These are phyloP conservation scores for Zoroaster sp. DNA, from an alignment of 53 echinoderm and acorn worm species.

Conservation along the genomic window DNA sequence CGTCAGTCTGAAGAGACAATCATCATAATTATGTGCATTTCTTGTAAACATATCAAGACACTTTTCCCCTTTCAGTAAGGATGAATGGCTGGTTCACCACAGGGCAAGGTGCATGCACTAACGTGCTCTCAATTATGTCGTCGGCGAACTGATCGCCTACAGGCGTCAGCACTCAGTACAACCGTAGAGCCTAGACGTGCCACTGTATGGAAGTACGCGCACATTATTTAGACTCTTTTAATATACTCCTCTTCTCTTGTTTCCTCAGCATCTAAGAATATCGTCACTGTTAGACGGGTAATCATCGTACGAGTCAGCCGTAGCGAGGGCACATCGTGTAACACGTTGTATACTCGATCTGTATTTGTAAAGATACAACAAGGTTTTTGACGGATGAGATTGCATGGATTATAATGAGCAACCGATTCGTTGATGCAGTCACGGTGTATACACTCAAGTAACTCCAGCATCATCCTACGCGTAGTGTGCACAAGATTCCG, in stretches of 20 bases:
- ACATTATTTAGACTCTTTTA: background rate
- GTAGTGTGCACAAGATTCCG: background rate
- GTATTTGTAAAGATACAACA: background rate
- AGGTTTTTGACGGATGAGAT: background rate
- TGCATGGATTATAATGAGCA: background rate
- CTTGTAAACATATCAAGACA: too few species aligned
- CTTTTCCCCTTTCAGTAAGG: too few species aligned
- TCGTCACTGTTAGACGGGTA: background rate
- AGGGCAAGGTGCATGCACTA: too few species aligned
- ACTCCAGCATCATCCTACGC: background rate
- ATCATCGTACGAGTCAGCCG: background rate
- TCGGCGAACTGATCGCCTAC: too few species aligned
- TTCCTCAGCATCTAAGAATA: background rate
- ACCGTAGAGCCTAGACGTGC: too few species aligned
- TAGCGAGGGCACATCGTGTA: background rate
- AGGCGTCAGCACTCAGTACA: too few species aligned
- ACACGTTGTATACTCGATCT: background rate
- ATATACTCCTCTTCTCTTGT: background rate
- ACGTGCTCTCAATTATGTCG: too few species aligned
- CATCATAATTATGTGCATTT: too few species aligned
- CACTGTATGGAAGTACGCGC: background rate
- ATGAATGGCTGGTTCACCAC: too few species aligned
- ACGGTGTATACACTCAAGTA: background rate
- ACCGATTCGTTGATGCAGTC: background rate
- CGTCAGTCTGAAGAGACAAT: too few species aligned